Conservation (phyloP, 2,113 vertebrate genomes). For the Lasiurus borealis region DNA sequence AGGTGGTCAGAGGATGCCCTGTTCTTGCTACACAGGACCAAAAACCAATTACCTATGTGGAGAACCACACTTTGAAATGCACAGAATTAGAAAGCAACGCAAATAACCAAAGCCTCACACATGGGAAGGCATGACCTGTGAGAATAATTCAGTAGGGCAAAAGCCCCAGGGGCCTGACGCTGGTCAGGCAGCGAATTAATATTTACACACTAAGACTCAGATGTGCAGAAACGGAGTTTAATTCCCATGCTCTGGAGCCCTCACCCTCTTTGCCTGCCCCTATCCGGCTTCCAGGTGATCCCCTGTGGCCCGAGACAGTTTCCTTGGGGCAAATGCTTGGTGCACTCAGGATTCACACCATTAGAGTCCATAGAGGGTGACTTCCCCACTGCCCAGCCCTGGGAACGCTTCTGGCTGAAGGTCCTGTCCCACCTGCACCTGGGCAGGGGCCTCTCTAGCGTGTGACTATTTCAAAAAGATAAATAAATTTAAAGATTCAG, state of each 20-base stretch:
- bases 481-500: neutral
- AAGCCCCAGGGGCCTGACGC: constrained; percentile 57
- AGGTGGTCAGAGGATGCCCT: neutral
- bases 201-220: neutral
- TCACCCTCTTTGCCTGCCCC: neutral
- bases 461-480: neutral
- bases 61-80: constrained; percentile 51
- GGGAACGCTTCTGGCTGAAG: neutral
- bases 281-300: neutral
- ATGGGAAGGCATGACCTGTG: neutral
- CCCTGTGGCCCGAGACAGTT: neutral
- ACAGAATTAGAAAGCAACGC: constrained; percentile 51
- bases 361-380: neutral
- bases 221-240: constrained; percentile 40
- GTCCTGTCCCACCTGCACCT: neutral
- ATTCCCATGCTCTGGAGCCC: neutral
- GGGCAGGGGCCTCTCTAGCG: neutral
- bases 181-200: constrained; percentile 66
- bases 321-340: neutral
- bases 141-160: constrained; percentile 69
- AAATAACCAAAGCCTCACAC: constrained; percentile 43
- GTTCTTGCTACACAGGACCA: constrained; percentile 49
- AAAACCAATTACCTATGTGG: neutral
- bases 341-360: too few relatives aligned
- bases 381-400: neutral